phyloP scores from a whole-genome alignment of 2,797 vertebrate species.

The Liasis olivaceus region DNA sequence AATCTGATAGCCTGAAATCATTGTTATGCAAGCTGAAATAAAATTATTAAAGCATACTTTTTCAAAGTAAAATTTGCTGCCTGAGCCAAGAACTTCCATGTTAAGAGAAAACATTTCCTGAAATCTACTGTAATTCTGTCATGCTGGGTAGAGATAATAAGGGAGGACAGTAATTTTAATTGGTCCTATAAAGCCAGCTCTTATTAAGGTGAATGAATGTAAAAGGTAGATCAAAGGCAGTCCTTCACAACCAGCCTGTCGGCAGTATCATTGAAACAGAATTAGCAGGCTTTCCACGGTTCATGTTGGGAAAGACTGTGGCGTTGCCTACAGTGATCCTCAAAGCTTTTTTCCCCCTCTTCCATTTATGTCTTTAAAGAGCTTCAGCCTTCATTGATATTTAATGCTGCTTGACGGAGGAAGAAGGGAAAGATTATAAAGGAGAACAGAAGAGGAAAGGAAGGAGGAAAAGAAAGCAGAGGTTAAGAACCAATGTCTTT shows the following conservation, averaged over 20 bases:
- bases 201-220: constrained; percentile 44
- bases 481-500: not conserved
- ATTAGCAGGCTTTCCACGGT: constrained; percentile 27
- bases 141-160: constrained; percentile 43
- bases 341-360: not conserved
- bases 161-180: constrained; percentile 48
- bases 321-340: constrained; percentile 4
- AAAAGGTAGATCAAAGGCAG: constrained; percentile 62
- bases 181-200: constrained; percentile 46
- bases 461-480: not conserved
- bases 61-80: constrained; percentile 27
- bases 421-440: not conserved
- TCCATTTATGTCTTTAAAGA: constrained; percentile 36
- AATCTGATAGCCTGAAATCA: constrained; percentile 33
- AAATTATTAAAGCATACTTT: constrained; percentile 31
- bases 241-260: constrained; percentile 10
- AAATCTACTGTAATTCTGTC: constrained; percentile 22
- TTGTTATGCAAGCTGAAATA: constrained; percentile 5
- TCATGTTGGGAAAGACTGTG: constrained; percentile 19
- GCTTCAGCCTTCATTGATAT: constrained; percentile 10
- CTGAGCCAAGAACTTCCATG: constrained; percentile 19
- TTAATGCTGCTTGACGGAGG: constrained; percentile 8
- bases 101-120: constrained; percentile 43
- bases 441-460: not conserved
- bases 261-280: constrained; percentile 25